phyloP scores from a whole-genome alignment of 2,888 invertebrate genomes.

The Zaprionus obscuricornis region DNA sequence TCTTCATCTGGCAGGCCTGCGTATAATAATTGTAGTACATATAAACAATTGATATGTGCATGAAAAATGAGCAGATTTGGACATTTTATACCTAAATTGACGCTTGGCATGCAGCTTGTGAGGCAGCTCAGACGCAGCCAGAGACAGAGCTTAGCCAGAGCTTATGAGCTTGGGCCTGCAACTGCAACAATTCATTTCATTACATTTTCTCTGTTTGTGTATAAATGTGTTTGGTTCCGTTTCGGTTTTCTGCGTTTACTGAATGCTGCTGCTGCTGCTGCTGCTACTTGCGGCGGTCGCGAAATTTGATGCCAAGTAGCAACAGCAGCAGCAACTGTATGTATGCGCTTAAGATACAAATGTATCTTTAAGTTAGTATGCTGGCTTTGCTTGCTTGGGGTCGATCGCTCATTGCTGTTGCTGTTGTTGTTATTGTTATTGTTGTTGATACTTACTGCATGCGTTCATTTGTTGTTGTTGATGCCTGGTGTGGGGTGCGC shows the following conservation, averaged over 20 bases:
- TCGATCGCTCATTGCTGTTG: too few relatives aligned
- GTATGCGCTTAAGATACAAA: conserved; percentile 5
- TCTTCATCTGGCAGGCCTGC: too few relatives aligned
- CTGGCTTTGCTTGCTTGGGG: too few relatives aligned
- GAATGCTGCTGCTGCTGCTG: conserved; percentile 49
- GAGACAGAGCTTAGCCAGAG: conserved; percentile 33
- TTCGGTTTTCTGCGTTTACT: conserved; percentile 75
- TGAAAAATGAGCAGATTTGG: conserved; percentile 72
- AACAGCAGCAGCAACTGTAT: conserved; percentile 3
- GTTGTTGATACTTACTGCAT: too few relatives aligned
- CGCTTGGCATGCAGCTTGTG: conserved; percentile 64
- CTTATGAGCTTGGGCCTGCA: background rate
- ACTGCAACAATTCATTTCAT: conserved; percentile 21
- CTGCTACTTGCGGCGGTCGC: too few relatives aligned
- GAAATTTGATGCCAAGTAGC: conserved; percentile 50
- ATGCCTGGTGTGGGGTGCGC: too few relatives aligned
- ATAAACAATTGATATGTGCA: conserved; percentile 72
- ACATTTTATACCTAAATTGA: conserved; percentile 76
- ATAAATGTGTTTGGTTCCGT: too few relatives aligned
- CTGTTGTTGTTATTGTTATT: too few relatives aligned
- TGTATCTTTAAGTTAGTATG: too few relatives aligned
- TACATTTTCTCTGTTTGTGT: too few relatives aligned
- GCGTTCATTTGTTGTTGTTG: too few relatives aligned
- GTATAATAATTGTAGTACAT: too few relatives aligned
- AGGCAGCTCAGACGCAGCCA: conserved; percentile 30